phyloP scores from a whole-genome alignment of 1,140 invertebrate genomes.

The Babylonia areolata region DNA sequence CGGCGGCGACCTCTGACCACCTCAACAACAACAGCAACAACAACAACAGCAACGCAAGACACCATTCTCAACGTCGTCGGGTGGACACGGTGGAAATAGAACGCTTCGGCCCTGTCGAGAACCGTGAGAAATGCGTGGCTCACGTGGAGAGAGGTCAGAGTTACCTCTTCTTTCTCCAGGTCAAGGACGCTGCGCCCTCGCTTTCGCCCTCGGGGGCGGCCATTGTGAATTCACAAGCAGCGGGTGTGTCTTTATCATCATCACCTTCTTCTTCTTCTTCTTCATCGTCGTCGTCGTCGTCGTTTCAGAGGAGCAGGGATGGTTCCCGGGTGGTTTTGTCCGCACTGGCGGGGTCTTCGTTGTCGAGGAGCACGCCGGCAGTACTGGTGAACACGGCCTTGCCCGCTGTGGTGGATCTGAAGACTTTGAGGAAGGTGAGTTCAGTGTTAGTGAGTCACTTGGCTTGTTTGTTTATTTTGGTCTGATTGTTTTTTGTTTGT shows the following conservation, averaged over 20 bases:
- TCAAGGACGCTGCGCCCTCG: too few relatives aligned
- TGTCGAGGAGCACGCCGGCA: neutral
- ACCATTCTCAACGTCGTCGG: too few relatives aligned
- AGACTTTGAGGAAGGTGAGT: conserved; percentile 14
- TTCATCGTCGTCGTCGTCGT: neutral
- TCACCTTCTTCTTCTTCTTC: neutral
- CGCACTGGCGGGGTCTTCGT: neutral
- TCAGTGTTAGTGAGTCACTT: neutral
- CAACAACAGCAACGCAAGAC: neutral
- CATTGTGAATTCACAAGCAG: too few relatives aligned
- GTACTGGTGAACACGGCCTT: conserved; percentile 23
- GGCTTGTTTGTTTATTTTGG: too few relatives aligned
- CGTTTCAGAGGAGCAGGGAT: neutral
- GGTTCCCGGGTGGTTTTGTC: neutral
- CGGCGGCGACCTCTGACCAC: too few relatives aligned
- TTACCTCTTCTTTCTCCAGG: conserved; percentile 27
- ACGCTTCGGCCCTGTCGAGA: conserved; percentile 28
- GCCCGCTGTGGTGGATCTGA: conserved; percentile 21
- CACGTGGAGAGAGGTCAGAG: neutral
- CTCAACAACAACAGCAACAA: neutral
- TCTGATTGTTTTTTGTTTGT: too few relatives aligned
- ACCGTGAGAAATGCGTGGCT: conserved; percentile 13
- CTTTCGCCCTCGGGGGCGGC: too few relatives aligned
- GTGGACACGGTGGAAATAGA: conserved; percentile 1
- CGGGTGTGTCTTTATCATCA: too few relatives aligned